Conservation (phyloP, 2,113 vertebrate species). For the Oenanthe oenanthe region DNA sequence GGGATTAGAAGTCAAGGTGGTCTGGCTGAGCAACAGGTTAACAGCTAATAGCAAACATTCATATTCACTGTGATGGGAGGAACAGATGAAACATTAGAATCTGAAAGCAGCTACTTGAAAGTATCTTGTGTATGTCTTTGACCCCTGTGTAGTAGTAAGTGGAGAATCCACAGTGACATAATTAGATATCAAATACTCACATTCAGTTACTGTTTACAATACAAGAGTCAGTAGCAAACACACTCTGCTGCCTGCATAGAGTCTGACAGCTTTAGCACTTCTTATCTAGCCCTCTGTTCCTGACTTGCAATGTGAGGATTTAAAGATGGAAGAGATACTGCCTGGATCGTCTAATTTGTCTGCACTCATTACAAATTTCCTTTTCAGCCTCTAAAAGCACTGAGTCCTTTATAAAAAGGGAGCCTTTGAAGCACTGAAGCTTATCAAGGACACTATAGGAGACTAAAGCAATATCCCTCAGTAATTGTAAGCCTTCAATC, state of each 20-base stretch:
- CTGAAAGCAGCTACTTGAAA: not conserved
- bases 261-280: not conserved
- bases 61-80: not conserved
- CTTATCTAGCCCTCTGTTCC: constrained; percentile 15
- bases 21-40: not conserved
- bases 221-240: not conserved
- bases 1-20: not conserved
- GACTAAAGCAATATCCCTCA: not conserved
- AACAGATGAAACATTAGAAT: not conserved
- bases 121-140: not conserved
- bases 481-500: not conserved
- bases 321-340: constrained; percentile 29
- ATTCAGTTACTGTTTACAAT: constrained; percentile 4
- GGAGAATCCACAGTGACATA: not conserved
- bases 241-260: not conserved
- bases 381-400: not conserved
- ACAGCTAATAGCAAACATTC: not conserved
- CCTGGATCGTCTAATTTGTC: constrained; percentile 15
- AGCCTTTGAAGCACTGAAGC: not conserved
- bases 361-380: constrained; percentile 33
- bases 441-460: not conserved
- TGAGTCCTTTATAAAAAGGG: not conserved
- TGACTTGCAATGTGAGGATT: not conserved
- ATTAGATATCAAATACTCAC: constrained; percentile 36
- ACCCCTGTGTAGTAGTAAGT: constrained; percentile 7